Evolutionary conservation across 2,797 vertebrate species (phyloP), one percentile per base, ranked within the genome.

Genomic region (Triplophysa yarkandensis): DNA sequence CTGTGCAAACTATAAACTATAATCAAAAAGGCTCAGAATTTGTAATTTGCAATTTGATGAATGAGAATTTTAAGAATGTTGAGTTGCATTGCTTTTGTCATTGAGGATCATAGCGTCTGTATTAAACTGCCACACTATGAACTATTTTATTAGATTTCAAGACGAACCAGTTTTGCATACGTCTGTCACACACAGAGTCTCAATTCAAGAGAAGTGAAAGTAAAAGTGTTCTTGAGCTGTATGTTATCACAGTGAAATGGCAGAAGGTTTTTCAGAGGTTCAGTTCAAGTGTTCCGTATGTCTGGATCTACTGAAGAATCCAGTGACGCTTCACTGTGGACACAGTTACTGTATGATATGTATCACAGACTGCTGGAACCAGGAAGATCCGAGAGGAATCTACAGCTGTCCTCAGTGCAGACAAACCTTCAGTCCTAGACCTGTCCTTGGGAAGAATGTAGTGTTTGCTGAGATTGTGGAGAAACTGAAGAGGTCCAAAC

Each of bases 221-320:
- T 58, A 43, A 43, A 14, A 39, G 13, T 14, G 41, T 16, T 43
- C 14, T 6, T 13, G 2, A 6, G 30, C n/a, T 34, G n/a, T 62
- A 6, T 1, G 21, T 9, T 43, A 13, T 41, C 27, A 11, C 8
- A 13, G 32, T 16, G 19, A 50, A 50, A 67, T 58, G 54, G 27
- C 72, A 67, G 46, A 52, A 65, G 25, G 11, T 1, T 6, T 5
- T n/a, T n/a, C n/a, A n/a, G n/a, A n/a, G n/a, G 62, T 57, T 4
- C 27, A 67, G 25, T 74, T 74, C 28, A 67, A 5, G 4, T 74
- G 72, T 57, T 17, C 63, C 9, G 36, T 74, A 14, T 74, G 71
- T 66, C 27, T 74, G 11, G 50, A 66, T 55, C 63, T 74, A 16
- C 62, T 67, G 50, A 66, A n/a, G 3, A 10, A 74, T 46, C 71